phyloP scores from a whole-genome alignment of 2,888 invertebrate species.

The Neoascia interrupta region DNA sequence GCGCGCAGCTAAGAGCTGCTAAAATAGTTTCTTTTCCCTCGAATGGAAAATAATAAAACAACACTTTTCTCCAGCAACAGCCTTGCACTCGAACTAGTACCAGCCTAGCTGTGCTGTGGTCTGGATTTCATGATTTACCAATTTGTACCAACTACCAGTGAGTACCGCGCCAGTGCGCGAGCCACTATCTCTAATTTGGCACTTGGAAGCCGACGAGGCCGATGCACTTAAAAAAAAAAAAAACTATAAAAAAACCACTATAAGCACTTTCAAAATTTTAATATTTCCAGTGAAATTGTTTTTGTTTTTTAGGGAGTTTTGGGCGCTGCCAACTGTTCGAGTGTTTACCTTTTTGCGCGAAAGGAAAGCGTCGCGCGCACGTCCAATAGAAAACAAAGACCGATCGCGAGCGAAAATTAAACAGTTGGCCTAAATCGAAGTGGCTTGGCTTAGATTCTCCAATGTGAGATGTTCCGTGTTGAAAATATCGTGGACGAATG shows the following conservation, averaged over 20 bases:
- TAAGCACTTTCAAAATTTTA: slow-evolving; percentile 23
- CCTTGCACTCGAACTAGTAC: slow-evolving; percentile 26
- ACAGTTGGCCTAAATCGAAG: slow-evolving; percentile 47
- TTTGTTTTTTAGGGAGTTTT: no score
- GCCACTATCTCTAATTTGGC: slow-evolving; percentile 15
- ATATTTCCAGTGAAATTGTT: slow-evolving; percentile 38
- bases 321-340: no score
- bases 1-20: neutral
- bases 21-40: slow-evolving; percentile 15
- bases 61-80: slow-evolving; percentile 2
- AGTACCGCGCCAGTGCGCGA: neutral
- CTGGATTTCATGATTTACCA: slow-evolving; percentile 52
- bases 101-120: slow-evolving; percentile 14
- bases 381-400: slow-evolving; percentile 37
- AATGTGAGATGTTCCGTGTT: no score
- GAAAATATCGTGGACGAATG: no score
- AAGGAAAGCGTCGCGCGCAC: slow-evolving; percentile 50
- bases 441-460: no score
- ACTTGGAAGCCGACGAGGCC: slow-evolving; percentile 35
- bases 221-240: slow-evolving; percentile 35
- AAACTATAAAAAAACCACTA: neutral
- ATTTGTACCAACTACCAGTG: slow-evolving; percentile 16
- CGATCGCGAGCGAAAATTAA: slow-evolving; percentile 28
- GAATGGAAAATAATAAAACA: no score
- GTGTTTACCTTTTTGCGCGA: slow-evolving; percentile 19